Evolutionary conservation across 2,888 invertebrate species (phyloP).

Genomic region (Hyppa rectilinea): DNA sequence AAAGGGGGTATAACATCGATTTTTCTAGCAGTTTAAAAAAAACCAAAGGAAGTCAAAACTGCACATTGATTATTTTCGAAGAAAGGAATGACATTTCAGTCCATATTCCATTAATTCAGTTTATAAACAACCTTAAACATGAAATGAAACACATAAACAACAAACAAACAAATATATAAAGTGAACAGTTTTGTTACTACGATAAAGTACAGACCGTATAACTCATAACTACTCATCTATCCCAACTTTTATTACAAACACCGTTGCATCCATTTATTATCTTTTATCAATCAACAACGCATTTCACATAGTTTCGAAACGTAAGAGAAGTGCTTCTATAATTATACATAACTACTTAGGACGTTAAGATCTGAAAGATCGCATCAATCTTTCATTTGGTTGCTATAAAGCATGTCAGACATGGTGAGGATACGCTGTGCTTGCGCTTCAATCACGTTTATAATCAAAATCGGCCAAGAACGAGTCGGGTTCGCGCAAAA

Average conservation of each 20-base stretch:
- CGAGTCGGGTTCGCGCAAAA: too few relatives aligned
- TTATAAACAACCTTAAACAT: not conserved
- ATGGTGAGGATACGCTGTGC: conserved; percentile 5
- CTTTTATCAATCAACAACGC: conserved; percentile 59
- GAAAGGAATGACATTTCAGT: too few relatives aligned
- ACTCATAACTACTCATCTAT: conserved; percentile 6
- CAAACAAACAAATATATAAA: not conserved
- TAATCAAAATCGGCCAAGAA: too few relatives aligned
- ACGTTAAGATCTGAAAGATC: conserved; percentile 42
- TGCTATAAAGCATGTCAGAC: conserved; percentile 21
- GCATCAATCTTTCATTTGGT: conserved; percentile 61
- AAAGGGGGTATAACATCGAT: too few relatives aligned
- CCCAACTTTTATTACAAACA: conserved; percentile 40
- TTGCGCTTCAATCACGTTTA: not conserved
- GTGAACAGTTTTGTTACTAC: not conserved
- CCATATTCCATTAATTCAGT: not conserved
- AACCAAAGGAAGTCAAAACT: too few relatives aligned
- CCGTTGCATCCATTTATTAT: conserved; percentile 48
- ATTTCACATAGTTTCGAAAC: conserved; percentile 52
- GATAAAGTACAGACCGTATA: conserved; percentile 7
- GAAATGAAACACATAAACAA: too few relatives aligned
- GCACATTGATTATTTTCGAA: too few relatives aligned
- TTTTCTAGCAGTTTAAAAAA: too few relatives aligned
- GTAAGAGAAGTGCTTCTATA: conserved; percentile 64
- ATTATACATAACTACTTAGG: conserved; percentile 54